Evolutionary conservation across 2,797 vertebrate species (phyloP), one percentile per base, ranked within the genome.

Genomic region (Clarias platycephalus): DNA sequence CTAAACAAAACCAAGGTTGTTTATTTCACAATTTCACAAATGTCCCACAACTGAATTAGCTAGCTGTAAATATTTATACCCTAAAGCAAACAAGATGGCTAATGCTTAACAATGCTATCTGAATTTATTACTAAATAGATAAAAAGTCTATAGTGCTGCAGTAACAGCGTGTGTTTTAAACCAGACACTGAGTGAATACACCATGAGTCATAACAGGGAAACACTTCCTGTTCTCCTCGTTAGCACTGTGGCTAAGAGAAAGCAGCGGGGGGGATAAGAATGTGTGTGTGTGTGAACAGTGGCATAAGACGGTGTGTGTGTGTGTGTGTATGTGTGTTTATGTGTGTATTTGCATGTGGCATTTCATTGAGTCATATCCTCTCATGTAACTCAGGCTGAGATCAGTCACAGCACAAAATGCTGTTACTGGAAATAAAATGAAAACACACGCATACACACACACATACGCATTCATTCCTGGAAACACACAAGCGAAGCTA

Each of bases 371-470:
- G 60, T 85, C 84, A 85, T 82, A 62, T 85, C 84, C 71, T 82
- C 62, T 80, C 5, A 8, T 78, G 34, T n/a, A 78, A 34, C 22
- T 78, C 34, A 62, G 67, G 28, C 68, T 4, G 20, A 37, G 63
- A 44, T 80, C 78, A 81, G 63, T 85, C 79, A 85, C 49, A 58
- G 60, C 9, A 49, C 28, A 44, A 74, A 53, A 79, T 2, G 1
- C 12, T 90, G 91, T 93, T 93, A 92, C 92, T 93, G 91, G 93
- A 93, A 93, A 87, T 85, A 77, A 88, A 57, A 93, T 92, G 90
- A 94, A 93, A 92, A 62, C 20, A 71, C 20, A 68, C 24, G 26
- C 63, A 53, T 15, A 34, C n/a, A 34, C 31, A 37, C 40, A 24
- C 89, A 66, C 24, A 89, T 87, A 87, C 89, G 44, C 78, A 89